A percentile compares a stretch with the other conserved stretches of the same genome.
Conservation (phyloP, 2,113 vertebrate species). For the Oenanthe oenanthe region DNA sequence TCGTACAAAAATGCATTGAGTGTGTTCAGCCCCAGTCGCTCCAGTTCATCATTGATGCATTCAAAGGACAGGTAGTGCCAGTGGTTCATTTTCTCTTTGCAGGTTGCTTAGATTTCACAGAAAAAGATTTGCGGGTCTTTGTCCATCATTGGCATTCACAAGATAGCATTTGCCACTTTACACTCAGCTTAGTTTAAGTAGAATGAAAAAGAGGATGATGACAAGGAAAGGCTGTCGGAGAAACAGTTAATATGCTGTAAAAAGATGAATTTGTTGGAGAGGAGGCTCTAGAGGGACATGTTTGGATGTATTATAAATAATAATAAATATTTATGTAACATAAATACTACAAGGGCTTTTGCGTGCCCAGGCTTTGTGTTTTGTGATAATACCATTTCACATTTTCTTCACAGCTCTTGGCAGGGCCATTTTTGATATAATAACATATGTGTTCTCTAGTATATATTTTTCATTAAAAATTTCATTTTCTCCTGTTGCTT, state of each 20-base stretch:
- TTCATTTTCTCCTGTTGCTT: not conserved
- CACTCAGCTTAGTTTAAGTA: not conserved
- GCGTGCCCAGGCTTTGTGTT: not conserved
- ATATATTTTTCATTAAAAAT: not conserved
- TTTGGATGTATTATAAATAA: not conserved
- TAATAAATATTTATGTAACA: not conserved
- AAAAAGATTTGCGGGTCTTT: not conserved
- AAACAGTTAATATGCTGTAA: not conserved
- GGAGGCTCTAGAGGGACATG: not conserved
- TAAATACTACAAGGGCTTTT: not conserved
- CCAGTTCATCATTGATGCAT: constrained; percentile 96
- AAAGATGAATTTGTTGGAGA: not conserved
- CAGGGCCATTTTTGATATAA: not conserved
- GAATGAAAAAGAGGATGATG: not conserved
- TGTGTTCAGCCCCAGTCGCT: constrained; percentile 95
- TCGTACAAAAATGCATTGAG: constrained; percentile 97
- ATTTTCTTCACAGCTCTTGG: not conserved
- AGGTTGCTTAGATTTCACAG: not conserved
- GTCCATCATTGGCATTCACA: not conserved
- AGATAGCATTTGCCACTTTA: not conserved
- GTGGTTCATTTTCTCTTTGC: not conserved
- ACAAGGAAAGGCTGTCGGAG: not conserved
- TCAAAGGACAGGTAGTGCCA: constrained; percentile 89
- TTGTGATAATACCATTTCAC: not conserved
- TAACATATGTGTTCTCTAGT: not conserved